Evolutionary conservation across 2,888 invertebrate species (phyloP).

Genomic region (Parnassius smintheus): DNA sequence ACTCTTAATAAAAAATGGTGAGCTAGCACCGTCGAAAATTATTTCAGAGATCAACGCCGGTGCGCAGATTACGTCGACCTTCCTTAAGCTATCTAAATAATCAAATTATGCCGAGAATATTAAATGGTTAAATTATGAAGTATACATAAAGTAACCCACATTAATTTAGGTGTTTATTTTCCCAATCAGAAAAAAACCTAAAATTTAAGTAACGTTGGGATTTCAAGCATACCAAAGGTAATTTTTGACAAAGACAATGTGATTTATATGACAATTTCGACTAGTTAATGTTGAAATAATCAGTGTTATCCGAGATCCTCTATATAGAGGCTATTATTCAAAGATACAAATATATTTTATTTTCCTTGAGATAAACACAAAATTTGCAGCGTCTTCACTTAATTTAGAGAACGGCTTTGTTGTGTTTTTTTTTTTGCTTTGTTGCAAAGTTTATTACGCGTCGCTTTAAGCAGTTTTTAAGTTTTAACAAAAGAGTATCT

Average conservation of each 20-base stretch:
- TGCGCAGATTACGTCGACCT: conserved; percentile 15
- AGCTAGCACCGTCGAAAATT: conserved; percentile 6
- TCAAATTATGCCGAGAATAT: conserved; percentile 37
- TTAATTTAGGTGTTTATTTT: no score
- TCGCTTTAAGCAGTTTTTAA: not conserved
- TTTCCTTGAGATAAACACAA: not conserved
- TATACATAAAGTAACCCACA: not conserved
- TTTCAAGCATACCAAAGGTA: no score
- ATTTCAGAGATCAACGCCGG: conserved; percentile 10
- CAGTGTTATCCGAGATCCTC: no score
- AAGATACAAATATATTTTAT: no score
- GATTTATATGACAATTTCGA: no score
- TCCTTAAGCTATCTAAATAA: conserved; percentile 33
- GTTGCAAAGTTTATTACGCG: not conserved
- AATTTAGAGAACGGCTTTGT: not conserved
- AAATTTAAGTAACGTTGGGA: no score
- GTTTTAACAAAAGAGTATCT: not conserved
- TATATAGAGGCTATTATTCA: no score
- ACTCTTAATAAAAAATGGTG: not conserved
- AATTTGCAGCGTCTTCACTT: not conserved
- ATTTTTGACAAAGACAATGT: no score
- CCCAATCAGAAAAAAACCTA: no score
- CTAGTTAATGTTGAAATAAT: no score
- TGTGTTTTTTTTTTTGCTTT: conserved; percentile 2
- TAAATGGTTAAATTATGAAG: conserved; percentile 33